These are phyloP conservation scores for Harmothoe impar DNA, from an alignment of 2,888 invertebrate genomes.

Conservation along the genomic window DNA sequence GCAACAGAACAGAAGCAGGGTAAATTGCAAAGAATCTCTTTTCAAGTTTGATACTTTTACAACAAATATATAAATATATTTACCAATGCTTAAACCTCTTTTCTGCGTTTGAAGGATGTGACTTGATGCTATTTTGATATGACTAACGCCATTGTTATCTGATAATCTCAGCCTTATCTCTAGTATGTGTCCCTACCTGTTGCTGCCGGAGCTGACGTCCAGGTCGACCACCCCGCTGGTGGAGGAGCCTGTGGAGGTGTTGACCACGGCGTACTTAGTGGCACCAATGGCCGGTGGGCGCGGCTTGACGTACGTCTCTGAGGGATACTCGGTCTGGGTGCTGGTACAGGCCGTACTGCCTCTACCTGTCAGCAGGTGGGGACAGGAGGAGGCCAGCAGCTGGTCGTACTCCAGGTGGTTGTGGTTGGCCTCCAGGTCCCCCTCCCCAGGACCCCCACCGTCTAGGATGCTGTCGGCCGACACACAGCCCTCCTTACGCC, in stretches of 20 bases:
- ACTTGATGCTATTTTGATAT: no score
- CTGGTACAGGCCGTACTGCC: background rate
- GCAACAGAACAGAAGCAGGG: no score
- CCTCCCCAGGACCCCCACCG: background rate
- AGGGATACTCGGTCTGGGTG: constrained; percentile 59
- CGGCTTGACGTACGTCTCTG: constrained; percentile 35
- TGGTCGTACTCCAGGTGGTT: constrained; percentile 40
- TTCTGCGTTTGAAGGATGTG: no score
- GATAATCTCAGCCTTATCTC: no score
- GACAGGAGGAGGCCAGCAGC: constrained; percentile 49
- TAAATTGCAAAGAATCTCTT: no score
- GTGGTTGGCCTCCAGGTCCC: constrained; percentile 40
- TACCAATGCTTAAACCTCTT: no score
- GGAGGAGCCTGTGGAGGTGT: constrained; percentile 75
- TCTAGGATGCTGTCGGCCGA: constrained; percentile 64
- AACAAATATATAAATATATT: no score
- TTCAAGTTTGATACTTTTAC: no score
- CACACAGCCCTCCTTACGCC: constrained; percentile 1
- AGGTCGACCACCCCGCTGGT: constrained; percentile 72
- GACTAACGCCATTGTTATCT: no score
- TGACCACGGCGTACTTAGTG: constrained; percentile 67
- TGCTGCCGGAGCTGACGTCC: constrained; percentile 72
- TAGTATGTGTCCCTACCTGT: constrained; percentile 20
- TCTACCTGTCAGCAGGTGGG: background rate
- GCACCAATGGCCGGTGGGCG: constrained; percentile 60